A percentile compares a stretch with the other conserved stretches of the same genome.
These are phyloP conservation scores for Steatornis caripensis DNA, from an alignment of 2,113 vertebrate genomes.

Conservation along the genomic window DNA sequence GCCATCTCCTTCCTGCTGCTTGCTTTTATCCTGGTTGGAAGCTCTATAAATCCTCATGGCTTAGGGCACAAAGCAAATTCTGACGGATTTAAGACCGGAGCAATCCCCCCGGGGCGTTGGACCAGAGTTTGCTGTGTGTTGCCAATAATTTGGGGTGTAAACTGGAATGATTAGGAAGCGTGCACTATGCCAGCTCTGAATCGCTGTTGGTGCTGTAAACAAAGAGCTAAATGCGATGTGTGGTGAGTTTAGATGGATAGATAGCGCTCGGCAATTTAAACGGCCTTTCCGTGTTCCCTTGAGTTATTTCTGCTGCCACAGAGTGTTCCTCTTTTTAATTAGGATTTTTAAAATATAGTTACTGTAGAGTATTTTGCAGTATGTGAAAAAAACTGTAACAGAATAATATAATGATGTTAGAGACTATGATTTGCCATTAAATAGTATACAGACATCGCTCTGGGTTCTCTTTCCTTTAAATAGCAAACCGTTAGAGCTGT, in stretches of 20 bases:
- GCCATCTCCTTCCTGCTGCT: background rate
- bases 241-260: background rate
- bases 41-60: background rate
- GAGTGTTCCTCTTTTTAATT: slow-evolving; percentile 15
- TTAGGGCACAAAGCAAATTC: background rate
- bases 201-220: background rate
- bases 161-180: background rate
- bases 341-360: background rate
- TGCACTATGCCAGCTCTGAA: background rate
- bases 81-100: background rate
- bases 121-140: background rate
- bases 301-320: slow-evolving; percentile 23
- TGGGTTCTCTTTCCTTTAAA: slow-evolving; percentile 3
- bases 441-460: background rate
- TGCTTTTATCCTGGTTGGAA: background rate
- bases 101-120: background rate
- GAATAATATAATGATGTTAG: slow-evolving; percentile 29
- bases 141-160: background rate
- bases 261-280: background rate
- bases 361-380: slow-evolving; percentile 5
- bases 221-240: background rate
- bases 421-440: slow-evolving; percentile 46
- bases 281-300: background rate
- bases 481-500: background rate
- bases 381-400: slow-evolving; percentile 16